Percentiles rank a stretch among this genome's conserved stretches.
These are phyloP conservation scores for Clarias fuscus DNA, from an alignment of 2,797 vertebrate species.

Conservation along the genomic window DNA sequence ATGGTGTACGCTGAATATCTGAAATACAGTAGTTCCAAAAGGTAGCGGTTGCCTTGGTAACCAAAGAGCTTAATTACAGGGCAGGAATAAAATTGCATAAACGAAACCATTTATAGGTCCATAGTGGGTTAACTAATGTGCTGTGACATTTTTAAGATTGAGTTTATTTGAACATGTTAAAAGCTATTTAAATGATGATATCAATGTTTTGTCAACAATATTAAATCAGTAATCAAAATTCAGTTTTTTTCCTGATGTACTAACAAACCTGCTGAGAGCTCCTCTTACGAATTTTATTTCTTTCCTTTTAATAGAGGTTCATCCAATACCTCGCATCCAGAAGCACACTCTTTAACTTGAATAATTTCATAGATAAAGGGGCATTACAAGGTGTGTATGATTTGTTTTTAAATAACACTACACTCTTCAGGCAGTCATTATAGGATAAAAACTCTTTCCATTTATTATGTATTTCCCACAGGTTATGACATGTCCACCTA, in stretches of 20 bases:
- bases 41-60: slow-evolving; percentile 4
- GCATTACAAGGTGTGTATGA: slow-evolving; percentile 89
- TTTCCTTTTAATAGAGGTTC: slow-evolving; percentile 81
- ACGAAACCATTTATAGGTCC: neutral
- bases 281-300: slow-evolving; percentile 25
- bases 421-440: neutral
- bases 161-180: neutral
- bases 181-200: neutral
- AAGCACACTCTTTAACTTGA: slow-evolving; percentile 95
- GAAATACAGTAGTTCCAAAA: neutral
- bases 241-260: neutral
- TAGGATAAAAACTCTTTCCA: slow-evolving; percentile 21
- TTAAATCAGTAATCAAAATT: no score
- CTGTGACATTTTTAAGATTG: slow-evolving; percentile 22
- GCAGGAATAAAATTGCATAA: slow-evolving; percentile 1
- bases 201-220: neutral
- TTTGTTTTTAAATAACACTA: slow-evolving; percentile 16
- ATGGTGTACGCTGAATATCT: neutral
- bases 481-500: slow-evolving; percentile 95
- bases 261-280: neutral
- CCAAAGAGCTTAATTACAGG: neutral
- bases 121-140: neutral
- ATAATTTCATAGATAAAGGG: slow-evolving; percentile 97
- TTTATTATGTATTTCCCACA: slow-evolving; percentile 62
- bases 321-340: slow-evolving; percentile 96